These are phyloP conservation scores for Darevskia nairensis DNA, from an alignment of 2,797 vertebrate species.

Conservation along the genomic window DNA sequence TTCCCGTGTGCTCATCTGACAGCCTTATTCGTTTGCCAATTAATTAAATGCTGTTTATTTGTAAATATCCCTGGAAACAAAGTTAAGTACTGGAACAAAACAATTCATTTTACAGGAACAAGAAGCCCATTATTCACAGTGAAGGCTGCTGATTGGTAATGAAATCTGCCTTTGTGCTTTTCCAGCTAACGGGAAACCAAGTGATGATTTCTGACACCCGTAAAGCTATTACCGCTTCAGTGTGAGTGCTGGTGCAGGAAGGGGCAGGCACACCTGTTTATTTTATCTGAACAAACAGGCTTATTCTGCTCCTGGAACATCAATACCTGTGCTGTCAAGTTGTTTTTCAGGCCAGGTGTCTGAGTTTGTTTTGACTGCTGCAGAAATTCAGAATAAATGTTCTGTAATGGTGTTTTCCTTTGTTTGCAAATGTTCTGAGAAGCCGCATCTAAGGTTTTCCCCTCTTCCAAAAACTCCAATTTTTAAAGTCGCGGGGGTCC, in stretches of 20 bases:
- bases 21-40: not conserved
- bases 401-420: too few relatives aligned
- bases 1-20: not conserved
- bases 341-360: constrained; percentile 7
- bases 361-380: not conserved
- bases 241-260: not conserved
- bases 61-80: not conserved
- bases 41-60: not conserved
- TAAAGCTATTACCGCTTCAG: not conserved
- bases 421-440: not conserved
- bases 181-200: not conserved
- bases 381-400: not conserved
- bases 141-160: not conserved
- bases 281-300: not conserved
- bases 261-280: not conserved
- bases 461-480: not conserved
- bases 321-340: constrained; percentile 14
- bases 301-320: not conserved
- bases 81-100: constrained; percentile 12
- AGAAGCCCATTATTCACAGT: not conserved
- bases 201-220: constrained; percentile 30
- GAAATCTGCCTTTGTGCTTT: not conserved
- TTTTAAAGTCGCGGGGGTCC: not conserved
- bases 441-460: not conserved
- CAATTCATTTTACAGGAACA: not conserved